Evolutionary conservation across 2,113 vertebrate species (phyloP).

Genomic region (Caretta caretta): DNA sequence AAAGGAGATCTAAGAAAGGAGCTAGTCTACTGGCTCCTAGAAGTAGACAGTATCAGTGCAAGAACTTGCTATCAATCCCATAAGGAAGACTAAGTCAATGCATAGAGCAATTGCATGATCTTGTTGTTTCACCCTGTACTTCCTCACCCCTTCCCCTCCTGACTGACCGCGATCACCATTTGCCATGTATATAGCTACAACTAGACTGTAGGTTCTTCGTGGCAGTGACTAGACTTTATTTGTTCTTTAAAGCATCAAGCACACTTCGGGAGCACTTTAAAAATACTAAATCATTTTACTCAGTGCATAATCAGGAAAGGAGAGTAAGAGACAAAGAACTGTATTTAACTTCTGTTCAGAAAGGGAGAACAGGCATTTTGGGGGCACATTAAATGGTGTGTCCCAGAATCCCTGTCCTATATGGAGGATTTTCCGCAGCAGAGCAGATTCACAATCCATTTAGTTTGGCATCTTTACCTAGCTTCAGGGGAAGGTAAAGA

Average conservation of each 20-base stretch:
- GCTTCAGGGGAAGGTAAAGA: background rate
- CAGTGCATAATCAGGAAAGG: background rate
- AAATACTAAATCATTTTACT: background rate
- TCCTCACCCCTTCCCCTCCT: background rate
- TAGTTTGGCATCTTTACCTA: background rate
- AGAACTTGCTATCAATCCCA: background rate
- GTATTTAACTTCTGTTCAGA: background rate
- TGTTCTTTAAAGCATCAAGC: background rate
- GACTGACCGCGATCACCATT: background rate
- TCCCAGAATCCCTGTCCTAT: background rate
- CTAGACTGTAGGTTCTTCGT: background rate
- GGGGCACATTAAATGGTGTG: background rate
- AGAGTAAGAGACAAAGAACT: background rate
- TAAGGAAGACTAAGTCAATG: background rate
- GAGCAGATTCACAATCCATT: background rate
- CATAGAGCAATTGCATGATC: background rate
- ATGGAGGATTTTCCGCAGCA: background rate
- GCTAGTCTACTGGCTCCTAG: background rate
- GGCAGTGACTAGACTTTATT: background rate
- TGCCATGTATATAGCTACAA: background rate
- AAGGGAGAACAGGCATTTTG: background rate
- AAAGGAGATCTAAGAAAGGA: background rate
- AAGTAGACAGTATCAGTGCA: background rate
- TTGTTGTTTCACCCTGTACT: background rate
- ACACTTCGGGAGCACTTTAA: background rate